phyloP scores from a whole-genome alignment of 2,888 invertebrate genomes.

The Lepeophtheirus nordmannii region DNA sequence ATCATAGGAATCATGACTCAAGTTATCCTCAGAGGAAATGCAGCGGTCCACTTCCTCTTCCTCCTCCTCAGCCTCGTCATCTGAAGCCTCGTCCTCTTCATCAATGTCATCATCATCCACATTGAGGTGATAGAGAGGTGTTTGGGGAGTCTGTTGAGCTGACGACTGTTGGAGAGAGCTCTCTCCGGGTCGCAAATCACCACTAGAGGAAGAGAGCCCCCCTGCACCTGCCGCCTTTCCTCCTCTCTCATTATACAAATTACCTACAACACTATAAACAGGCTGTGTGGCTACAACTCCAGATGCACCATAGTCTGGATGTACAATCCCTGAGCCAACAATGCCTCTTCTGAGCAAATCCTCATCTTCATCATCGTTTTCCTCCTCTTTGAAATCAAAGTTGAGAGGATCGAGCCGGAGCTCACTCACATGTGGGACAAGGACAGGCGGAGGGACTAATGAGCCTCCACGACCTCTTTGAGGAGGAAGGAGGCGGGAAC shows the following conservation, averaged over 20 bases:
- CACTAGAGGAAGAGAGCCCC: conserved; percentile 4
- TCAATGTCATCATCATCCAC: conserved; percentile 1
- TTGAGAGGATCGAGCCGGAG: background rate
- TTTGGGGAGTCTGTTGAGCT: too few relatives aligned
- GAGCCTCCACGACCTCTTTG: background rate
- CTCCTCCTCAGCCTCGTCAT: conserved; percentile 7
- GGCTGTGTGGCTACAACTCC: background rate
- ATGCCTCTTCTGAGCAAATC: background rate
- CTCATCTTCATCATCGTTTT: conserved; percentile 4
- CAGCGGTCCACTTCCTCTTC: background rate
- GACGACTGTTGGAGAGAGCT: too few relatives aligned
- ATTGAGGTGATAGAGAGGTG: too few relatives aligned
- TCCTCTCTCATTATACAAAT: background rate
- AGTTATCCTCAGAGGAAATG: conserved; percentile 27
- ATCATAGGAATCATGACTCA: conserved; percentile 29
- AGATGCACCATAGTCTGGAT: conserved; percentile 1
- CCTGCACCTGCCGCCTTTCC: background rate
- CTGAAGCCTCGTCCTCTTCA: background rate
- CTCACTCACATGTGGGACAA: background rate
- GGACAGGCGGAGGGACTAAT: background rate
- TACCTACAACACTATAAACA: background rate
- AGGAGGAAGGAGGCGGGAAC: background rate
- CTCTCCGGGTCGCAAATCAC: too few relatives aligned
- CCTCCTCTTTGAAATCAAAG: background rate
- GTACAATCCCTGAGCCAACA: background rate